Evolutionary conservation across 2,113 vertebrate species (phyloP), one percentile per base, ranked within the genome.

Genomic region (Plecotus auritus): DNA sequence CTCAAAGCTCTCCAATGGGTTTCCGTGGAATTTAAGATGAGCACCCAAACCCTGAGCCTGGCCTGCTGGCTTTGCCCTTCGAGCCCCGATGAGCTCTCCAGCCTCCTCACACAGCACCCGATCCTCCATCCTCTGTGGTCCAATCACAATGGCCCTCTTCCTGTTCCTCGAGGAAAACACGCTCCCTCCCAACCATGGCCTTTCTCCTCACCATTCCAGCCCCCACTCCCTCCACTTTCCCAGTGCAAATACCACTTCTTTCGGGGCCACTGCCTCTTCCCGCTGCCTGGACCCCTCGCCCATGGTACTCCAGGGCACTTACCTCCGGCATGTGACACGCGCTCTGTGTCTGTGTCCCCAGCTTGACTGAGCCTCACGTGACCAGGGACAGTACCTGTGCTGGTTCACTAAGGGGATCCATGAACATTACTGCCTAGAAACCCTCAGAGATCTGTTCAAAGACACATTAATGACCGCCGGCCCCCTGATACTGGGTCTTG

Each of bases 241-340:
- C 11, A 0, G 37, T 18, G 40, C 77, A 47, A 23, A 80, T 11
- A n/a, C 9, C 23, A 9, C 28, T 56, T 78, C 26, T 35, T 42
- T 26, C 40, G 1, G 7, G 47, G 32, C 49, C 35, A 7, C 4
- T 4, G 23, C 14, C 28, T 32, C 35, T 23, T 23, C 32, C 22
- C 22, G 4, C 56, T 9, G 35, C 51, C 23, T 10, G 22, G 47
- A 30, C 5, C 30, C 23, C 54, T 13, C 1, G 6, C 67, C 2
- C 9, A 2, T 3, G 42, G 64, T 59, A 30, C 83, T 56, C 47
- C 14, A 10, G 18, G 47, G 17, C 9, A 10, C 40, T 9, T 45
- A 2, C 45, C 51, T 12, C 64, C 12, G 13, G 23, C 37, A 1
- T 0, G 26, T 14, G n/a, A 54, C 1, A 2, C 2, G 10, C 3